Evolutionary conservation across 2,113 vertebrate species (phyloP).

Genomic region (Pelvicachromis taeniatus): DNA sequence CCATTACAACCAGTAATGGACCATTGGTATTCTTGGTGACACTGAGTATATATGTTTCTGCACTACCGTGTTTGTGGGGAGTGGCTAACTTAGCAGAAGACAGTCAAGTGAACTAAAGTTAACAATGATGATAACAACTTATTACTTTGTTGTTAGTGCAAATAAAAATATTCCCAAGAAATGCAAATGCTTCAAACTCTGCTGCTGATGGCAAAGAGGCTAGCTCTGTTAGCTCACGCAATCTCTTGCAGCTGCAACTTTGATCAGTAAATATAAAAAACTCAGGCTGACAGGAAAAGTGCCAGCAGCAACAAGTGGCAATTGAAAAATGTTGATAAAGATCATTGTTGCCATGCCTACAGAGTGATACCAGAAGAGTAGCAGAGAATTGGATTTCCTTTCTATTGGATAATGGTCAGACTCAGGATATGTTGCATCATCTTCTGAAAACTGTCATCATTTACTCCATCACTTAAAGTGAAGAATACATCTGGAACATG

Average conservation of each 20-base stretch:
- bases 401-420: not conserved
- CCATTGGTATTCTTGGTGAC: not conserved
- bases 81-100: not conserved
- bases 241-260: not conserved
- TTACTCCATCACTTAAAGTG: not conserved
- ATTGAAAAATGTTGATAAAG: not conserved
- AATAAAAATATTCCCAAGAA: not conserved
- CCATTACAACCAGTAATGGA: not conserved
- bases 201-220: not conserved
- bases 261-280: not conserved
- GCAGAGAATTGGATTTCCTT: not conserved
- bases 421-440: not conserved
- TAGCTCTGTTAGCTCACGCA: not conserved
- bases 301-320: not conserved
- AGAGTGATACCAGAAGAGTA: not conserved
- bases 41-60: not conserved
- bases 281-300: not conserved
- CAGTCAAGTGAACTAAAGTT: not conserved
- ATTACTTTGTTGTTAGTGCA: not conserved
- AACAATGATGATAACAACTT: not conserved
- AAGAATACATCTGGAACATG: not conserved
- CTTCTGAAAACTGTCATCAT: accelerated
- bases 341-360: not conserved
- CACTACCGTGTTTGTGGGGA: not conserved
- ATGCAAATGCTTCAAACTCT: not conserved